Percentiles rank a stretch among this genome's conserved stretches.
Evolutionary conservation across 2,888 invertebrate genomes (phyloP).

Genomic region (Tiliacea aurago): DNA sequence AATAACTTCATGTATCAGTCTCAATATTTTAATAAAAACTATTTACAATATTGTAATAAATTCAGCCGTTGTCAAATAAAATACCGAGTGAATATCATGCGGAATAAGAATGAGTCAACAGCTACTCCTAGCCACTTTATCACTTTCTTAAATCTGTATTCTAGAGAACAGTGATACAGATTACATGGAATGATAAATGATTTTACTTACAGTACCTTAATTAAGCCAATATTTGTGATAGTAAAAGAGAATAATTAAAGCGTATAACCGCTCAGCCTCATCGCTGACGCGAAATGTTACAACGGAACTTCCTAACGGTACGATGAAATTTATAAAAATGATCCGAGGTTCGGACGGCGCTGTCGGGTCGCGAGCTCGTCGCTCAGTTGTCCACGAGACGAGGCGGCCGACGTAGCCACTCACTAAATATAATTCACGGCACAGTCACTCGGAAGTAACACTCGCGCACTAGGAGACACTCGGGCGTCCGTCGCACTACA

Average conservation of each 20-base stretch:
- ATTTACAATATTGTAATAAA: constrained; percentile 87
- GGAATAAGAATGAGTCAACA: constrained; percentile 71
- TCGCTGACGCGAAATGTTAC: constrained; percentile 63
- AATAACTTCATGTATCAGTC: constrained; percentile 90
- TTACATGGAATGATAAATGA: constrained; percentile 82
- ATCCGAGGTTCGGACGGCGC: constrained; percentile 25
- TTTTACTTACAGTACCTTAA: constrained; percentile 75
- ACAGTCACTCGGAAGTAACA: constrained; percentile 26
- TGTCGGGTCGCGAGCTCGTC: constrained; percentile 2
- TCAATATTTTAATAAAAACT: constrained; percentile 86
- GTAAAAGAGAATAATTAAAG: constrained; percentile 78
- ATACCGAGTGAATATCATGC: constrained; percentile 70
- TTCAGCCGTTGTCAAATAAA: constrained; percentile 81
- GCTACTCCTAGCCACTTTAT: constrained; percentile 70
- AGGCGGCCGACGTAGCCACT: constrained; percentile 23
- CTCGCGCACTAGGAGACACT: constrained; percentile 14
- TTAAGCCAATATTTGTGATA: constrained; percentile 78
- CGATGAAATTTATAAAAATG: constrained; percentile 51
- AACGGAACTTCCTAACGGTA: constrained; percentile 49
- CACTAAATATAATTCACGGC: constrained; percentile 32
- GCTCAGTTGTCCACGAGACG: background rate
- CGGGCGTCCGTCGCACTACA: constrained; percentile 26
- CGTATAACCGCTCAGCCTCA: constrained; percentile 73
- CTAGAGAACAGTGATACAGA: constrained; percentile 65
- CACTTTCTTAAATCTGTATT: constrained; percentile 63